Conservation (phyloP, 2,888 invertebrate species). For the Thereva nobilitata region DNA sequence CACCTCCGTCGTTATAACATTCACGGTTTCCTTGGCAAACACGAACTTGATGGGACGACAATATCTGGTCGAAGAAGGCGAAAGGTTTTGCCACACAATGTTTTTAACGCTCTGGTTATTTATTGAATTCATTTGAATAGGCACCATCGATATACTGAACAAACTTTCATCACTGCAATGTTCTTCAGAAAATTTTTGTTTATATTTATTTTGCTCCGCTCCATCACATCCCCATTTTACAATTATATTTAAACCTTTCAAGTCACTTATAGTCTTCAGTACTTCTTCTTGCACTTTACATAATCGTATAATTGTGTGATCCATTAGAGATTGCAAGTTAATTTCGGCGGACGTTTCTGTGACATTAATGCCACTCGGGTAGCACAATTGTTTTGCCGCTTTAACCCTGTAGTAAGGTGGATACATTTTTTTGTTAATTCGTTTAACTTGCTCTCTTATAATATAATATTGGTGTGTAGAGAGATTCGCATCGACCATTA, state of each 20-base stretch:
- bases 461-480: conserved; percentile 3
- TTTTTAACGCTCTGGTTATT: not conserved
- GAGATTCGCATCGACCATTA: conserved; percentile 4
- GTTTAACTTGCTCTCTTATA: not conserved
- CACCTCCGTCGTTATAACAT: conserved; percentile 1
- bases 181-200: conserved; percentile 6
- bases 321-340: conserved; percentile 8
- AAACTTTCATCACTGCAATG: conserved; percentile 6
- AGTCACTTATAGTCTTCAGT: not conserved
- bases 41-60: conserved; percentile 12
- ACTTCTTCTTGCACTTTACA: conserved; percentile 6
- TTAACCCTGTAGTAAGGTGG: conserved; percentile 5
- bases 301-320: conserved; percentile 1
- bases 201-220: not conserved
- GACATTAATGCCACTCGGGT: not conserved
- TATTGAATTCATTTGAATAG: not conserved
- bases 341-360: conserved; percentile 8
- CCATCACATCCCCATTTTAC: not conserved
- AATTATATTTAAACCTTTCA: conserved; percentile 9
- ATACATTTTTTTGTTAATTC: not conserved
- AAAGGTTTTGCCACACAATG: conserved; percentile 5
- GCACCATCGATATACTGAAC: conserved; percentile 1
- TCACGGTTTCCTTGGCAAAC: conserved; percentile 1
- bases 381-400: not conserved
- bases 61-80: conserved; percentile 1